phyloP scores from a whole-genome alignment of 2,888 invertebrate species.

The Drosophila vallismaia region DNA sequence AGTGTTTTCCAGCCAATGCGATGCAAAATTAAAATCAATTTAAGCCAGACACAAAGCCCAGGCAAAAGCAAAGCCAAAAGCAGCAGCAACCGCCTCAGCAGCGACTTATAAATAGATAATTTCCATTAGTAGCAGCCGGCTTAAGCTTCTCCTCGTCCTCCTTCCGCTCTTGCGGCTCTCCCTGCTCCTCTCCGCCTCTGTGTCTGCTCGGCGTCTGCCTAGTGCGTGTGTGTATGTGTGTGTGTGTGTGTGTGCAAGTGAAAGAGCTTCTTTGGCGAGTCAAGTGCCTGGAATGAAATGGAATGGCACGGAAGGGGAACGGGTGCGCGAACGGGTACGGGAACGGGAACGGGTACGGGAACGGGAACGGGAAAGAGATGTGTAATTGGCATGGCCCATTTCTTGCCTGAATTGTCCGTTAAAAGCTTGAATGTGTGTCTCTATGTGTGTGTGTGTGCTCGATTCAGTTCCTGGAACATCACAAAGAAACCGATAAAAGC shows the following conservation, averaged over 20 bases:
- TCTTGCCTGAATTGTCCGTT: constrained; percentile 22
- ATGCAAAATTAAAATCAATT: constrained; percentile 56
- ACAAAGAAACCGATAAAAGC: constrained; percentile 1
- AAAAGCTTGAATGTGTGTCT: neutral
- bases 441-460: constrained; percentile 17
- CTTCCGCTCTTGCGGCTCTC: neutral
- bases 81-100: constrained; percentile 31
- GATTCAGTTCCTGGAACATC: constrained; percentile 33
- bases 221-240: constrained; percentile 12
- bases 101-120: constrained; percentile 46
- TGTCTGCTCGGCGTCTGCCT: constrained; percentile 22
- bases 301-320: constrained; percentile 21
- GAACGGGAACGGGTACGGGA: too few species aligned
- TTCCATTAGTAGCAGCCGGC: constrained; percentile 41
- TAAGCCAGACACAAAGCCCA: constrained; percentile 32
- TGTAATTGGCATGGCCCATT: constrained; percentile 45
- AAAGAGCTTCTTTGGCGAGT: constrained; percentile 21
- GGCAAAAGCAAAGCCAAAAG: constrained; percentile 12
- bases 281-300: constrained; percentile 29
- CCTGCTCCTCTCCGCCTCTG: neutral
- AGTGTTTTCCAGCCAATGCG: constrained; percentile 51
- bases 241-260: constrained; percentile 22
- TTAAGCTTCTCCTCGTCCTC: constrained; percentile 12
- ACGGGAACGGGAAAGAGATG: constrained; percentile 19
- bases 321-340: constrained; percentile 13